These are phyloP conservation scores for Monodelphis domestica DNA, from an alignment of 2,797 vertebrate genomes.

Conservation along the genomic window DNA sequence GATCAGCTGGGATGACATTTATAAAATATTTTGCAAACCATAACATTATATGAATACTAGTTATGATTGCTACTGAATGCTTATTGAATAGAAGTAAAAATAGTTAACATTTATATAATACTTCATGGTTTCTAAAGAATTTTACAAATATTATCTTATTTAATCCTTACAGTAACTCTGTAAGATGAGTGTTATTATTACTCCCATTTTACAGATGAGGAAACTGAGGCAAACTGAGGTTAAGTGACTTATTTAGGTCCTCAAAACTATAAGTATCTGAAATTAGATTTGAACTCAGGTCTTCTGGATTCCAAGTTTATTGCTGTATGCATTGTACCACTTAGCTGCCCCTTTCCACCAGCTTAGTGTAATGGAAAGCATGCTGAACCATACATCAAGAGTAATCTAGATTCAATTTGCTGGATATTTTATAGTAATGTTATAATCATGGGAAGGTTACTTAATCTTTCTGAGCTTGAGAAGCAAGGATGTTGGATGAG, in stretches of 20 bases:
- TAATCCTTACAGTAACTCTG: not conserved
- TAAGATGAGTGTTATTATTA: not conserved
- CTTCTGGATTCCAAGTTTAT: not conserved
- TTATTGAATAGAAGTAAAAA: not conserved
- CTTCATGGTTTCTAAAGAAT: not conserved
- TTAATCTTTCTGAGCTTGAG: not conserved
- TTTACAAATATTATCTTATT: not conserved
- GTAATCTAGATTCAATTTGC: not conserved
- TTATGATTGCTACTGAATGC: not conserved
- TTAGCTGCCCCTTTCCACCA: not conserved
- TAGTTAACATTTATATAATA: not conserved
- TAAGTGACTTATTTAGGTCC: not conserved
- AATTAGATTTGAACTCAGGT: not conserved
- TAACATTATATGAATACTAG: not conserved
- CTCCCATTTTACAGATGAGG: not conserved
- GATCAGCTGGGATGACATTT: not conserved
- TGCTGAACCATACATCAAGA: not conserved
- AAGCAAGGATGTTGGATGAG: not conserved
- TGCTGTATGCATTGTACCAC: not conserved
- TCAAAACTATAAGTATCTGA: not conserved
- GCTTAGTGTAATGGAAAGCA: not conserved
- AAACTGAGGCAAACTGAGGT: not conserved
- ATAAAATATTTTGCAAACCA: not conserved
- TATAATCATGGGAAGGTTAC: not conserved
- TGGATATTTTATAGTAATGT: not conserved